phyloP scores from a whole-genome alignment of 2,113 vertebrate species.

The Oryctolagus cuniculus region DNA sequence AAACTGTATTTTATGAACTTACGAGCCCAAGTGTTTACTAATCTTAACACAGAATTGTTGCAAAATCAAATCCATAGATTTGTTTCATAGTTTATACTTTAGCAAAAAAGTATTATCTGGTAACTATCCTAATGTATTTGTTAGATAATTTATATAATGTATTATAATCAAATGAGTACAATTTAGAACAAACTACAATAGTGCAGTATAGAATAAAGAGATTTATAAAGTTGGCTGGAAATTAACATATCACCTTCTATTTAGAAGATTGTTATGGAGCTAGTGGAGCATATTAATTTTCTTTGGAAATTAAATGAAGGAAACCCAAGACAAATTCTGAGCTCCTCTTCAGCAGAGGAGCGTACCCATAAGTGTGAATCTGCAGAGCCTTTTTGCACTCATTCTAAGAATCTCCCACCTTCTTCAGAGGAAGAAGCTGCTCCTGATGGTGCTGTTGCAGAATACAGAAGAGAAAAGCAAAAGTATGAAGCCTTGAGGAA shows the following conservation, averaged over 20 bases:
- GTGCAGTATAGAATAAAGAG: constrained; percentile 19
- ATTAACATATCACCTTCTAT: constrained; percentile 3
- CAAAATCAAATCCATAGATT: not conserved
- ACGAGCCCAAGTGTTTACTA: constrained; percentile 2
- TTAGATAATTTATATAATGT: not conserved
- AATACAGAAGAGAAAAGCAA: constrained; percentile 94
- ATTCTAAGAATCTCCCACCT: constrained; percentile 62
- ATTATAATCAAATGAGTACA: constrained; percentile 43
- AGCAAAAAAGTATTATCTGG: not conserved
- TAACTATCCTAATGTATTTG: constrained; percentile 44
- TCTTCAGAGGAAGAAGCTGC: constrained; percentile 87
- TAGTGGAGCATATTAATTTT: not conserved
- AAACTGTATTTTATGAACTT: constrained; percentile 16
- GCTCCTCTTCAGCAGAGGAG: not conserved
- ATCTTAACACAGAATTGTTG: constrained; percentile 33
- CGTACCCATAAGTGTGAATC: constrained; percentile 40
- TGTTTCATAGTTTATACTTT: constrained; percentile 44
- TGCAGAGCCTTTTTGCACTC: constrained; percentile 46
- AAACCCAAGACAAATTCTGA: not conserved
- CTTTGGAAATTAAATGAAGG: constrained; percentile 31
- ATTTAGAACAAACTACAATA: constrained; percentile 11
- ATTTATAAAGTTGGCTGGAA: not conserved
- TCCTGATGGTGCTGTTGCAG: constrained; percentile 92
- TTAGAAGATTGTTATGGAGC: constrained; percentile 17
- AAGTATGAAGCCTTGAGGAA: constrained; percentile 94